Evolutionary conservation across 2,113 vertebrate species (phyloP), one percentile per base, ranked within the genome.

Genomic region (Lampris megalopsis): DNA sequence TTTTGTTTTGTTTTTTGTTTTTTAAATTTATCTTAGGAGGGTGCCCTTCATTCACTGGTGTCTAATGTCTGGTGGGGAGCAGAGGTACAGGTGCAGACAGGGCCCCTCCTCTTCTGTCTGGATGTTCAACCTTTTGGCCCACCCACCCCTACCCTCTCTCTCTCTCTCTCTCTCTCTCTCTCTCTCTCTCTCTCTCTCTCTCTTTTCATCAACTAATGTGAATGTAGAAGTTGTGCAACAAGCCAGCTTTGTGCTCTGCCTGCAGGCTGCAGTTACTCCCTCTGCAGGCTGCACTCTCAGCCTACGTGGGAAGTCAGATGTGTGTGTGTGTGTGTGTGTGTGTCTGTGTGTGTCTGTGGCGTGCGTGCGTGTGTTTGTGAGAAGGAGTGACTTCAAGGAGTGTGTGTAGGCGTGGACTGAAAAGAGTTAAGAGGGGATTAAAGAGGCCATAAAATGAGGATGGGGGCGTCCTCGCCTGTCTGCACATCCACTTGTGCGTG

Each of bases 51-150:
- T 90, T 90, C 90, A 88, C 83, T 86, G 84, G 88, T 48, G 67
- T 79, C 71, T 82, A 83, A 81, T 85, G 85, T 85, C 53, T 77
- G 69, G 63, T 75, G 47, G 62, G 59, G 54, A 52, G 88, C 85
- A 86, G 92, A 85, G 86, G 86, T 93, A 94, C 93, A 94, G 94
- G 94, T 94, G 92, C 93, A 92, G 80, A 49, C 58, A 40, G 11
- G 49, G 24, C 71, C 85, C 78, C 73, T 80, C 86, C 70, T 73
- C 9, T 68, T 59, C 77, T 80, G 60, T 64, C 35, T 3, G 36
- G 36, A 57, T 35, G 56, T 80, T 57, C 63, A 63, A 6, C 8
- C 56, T 63, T 59, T 78, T 63, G 52, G 75, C 77, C 73, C 3
- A 38, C 24, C 24, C 50, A 63, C 59, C 68, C 60, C 81, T 84